Evolutionary conservation across 2,113 vertebrate genomes (phyloP).

Genomic region (Chamaea fasciata): DNA sequence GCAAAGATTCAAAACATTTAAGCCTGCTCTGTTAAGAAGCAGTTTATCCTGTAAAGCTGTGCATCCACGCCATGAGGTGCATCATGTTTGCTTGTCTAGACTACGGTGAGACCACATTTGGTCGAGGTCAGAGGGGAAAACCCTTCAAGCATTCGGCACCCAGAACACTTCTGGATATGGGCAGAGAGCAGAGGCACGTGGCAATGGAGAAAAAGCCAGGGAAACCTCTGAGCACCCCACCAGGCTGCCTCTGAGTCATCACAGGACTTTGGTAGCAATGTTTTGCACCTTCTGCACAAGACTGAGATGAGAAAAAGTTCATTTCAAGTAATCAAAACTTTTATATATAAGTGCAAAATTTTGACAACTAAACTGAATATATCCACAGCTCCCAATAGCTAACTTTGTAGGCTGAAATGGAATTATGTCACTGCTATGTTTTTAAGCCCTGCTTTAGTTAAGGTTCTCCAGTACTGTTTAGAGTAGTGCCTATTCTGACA

Average conservation of each 20-base stretch:
- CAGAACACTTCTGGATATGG: neutral
- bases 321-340: neutral
- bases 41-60: neutral
- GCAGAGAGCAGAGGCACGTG: neutral
- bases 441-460: neutral
- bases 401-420: neutral
- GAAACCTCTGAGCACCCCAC: neutral
- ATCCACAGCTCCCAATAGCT: neutral
- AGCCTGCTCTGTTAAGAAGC: neutral
- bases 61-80: neutral
- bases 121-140: neutral
- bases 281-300: neutral
- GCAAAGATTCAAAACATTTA: neutral
- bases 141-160: neutral
- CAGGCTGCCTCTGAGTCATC: neutral
- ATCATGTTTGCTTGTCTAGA: neutral
- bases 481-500: neutral
- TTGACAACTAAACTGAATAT: neutral
- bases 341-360: neutral
- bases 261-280: neutral
- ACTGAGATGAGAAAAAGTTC: neutral
- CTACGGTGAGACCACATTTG: neutral
- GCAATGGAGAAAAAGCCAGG: fast-evolving
- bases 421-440: neutral
- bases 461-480: neutral